These are phyloP conservation scores for Menidia menidia DNA, from an alignment of 2,797 vertebrate species.

Conservation along the genomic window DNA sequence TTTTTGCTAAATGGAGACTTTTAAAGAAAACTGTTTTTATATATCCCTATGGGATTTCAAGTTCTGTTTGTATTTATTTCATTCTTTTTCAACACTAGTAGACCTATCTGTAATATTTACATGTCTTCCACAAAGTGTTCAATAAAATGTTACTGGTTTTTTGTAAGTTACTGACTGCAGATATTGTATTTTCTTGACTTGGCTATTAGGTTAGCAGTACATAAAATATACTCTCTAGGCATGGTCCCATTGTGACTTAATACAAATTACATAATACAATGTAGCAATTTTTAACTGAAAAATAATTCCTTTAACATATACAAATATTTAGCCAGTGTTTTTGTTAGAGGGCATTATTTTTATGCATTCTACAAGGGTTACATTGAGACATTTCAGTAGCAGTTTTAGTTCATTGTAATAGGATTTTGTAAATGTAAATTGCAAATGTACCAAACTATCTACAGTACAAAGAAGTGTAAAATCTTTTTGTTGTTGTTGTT, in stretches of 20 bases:
- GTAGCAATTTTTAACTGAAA: not conserved
- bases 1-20: slow-evolving; percentile 89
- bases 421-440: too few species aligned
- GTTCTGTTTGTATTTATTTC: slow-evolving; percentile 88
- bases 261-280: not conserved
- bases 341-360: not conserved
- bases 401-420: not conserved
- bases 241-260: not conserved
- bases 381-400: not conserved
- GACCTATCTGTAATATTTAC: slow-evolving; percentile 88
- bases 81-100: slow-evolving; percentile 87
- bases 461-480: not conserved
- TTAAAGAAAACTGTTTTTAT: slow-evolving; percentile 94
- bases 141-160: slow-evolving; percentile 87
- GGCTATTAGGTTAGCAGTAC: not conserved
- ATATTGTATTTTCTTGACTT: not conserved
- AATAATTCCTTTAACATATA: not conserved
- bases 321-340: not conserved
- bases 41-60: slow-evolving; percentile 99
- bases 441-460: not conserved
- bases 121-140: slow-evolving; percentile 90
- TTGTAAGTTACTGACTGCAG: slow-evolving; percentile 66
- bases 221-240: not conserved
- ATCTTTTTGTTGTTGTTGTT: not conserved
- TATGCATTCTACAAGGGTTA: not conserved